Base-by-base conservation (phyloP, 2,113 vertebrate genomes). In the Leucosticte australis region DNA sequence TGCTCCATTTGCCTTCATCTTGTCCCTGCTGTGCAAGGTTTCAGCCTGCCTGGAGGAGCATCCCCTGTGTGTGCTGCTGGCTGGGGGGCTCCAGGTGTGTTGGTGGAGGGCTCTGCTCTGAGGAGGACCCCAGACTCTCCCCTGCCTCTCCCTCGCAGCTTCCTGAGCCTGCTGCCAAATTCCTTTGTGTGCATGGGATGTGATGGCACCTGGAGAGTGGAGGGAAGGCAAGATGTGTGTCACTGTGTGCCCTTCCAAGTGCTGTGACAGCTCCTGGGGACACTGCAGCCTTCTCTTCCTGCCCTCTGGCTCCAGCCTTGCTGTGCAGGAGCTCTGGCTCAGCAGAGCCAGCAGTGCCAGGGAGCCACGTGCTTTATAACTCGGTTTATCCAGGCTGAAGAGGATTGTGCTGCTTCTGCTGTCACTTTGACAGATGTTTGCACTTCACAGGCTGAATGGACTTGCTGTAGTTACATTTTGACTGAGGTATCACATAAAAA, bases 271-370 rank as follows among this genome's bases (percentile, higher is more conserved):
- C 73, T 59, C 44, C 59, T 31, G 59, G 81, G 63, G 64, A 9
- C 49, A 1, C 1, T 3, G 6, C 71, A 77, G 52, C 70, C n/a
- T 55, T 27, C 27, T 13, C 14, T 21, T 23, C 35, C 57, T 46
- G 39, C 23, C 41, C 4, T 2, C 28, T 63, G 79, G 46, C 52
- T 83, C 22, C 64, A 75, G 41, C 64, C n/a, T 49, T 0, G 0
- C n/a, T 0, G 0, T 2, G 30, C 11, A 1, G 52, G 41, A 70
- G 62, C 67, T 39, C 70, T 35, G 59, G 15, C 28, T 0, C 4
- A 2, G 26, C 1, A 4, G 62, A 76, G 53, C 62, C 0, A 1
- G 37, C 42, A 6, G 42, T 0, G 9, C 23, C 56, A 0, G 0
- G 26, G 50, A 83, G 63, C 30, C 55, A 6, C 2, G 0, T 7